A percentile compares a stretch with the other conserved stretches of the same genome.
Conservation (phyloP, 2,113 vertebrate genomes). For the Sphyrna mokarran region DNA sequence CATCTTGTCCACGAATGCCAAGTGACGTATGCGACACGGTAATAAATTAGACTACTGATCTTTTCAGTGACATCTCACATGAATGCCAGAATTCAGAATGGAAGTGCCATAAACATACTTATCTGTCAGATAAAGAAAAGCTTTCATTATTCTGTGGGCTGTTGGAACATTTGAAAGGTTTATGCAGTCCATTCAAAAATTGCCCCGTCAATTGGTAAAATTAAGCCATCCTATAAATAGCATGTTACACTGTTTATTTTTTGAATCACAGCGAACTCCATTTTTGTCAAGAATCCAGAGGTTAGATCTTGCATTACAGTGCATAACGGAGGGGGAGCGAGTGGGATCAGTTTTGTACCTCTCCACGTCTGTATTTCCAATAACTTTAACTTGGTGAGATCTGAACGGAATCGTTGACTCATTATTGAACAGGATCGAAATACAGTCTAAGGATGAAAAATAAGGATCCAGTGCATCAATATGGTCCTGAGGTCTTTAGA, state of each 20-base stretch:
- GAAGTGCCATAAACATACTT: background rate
- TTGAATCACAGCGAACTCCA: background rate
- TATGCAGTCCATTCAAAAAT: background rate
- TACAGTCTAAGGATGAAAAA: background rate
- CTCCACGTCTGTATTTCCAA: background rate
- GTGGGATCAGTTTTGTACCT: background rate
- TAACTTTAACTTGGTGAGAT: background rate
- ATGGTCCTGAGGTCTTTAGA: background rate
- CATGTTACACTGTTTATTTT: background rate
- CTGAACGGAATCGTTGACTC: no score
- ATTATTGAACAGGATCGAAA: background rate
- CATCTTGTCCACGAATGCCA: background rate
- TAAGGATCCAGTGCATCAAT: background rate
- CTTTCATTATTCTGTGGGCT: background rate
- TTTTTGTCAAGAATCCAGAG: background rate
- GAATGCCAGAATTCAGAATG: background rate
- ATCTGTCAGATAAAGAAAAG: background rate
- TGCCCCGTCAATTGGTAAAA: background rate
- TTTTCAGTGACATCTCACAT: slow-evolving; percentile 22
- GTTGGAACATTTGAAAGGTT: background rate
- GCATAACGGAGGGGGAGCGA: background rate
- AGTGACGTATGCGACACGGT: background rate
- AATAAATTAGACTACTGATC: background rate
- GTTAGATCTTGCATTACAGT: background rate
- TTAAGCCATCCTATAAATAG: background rate